Base-by-base conservation (phyloP, 2,113 vertebrate genomes). In the Cranoglanis bouderius region DNA sequence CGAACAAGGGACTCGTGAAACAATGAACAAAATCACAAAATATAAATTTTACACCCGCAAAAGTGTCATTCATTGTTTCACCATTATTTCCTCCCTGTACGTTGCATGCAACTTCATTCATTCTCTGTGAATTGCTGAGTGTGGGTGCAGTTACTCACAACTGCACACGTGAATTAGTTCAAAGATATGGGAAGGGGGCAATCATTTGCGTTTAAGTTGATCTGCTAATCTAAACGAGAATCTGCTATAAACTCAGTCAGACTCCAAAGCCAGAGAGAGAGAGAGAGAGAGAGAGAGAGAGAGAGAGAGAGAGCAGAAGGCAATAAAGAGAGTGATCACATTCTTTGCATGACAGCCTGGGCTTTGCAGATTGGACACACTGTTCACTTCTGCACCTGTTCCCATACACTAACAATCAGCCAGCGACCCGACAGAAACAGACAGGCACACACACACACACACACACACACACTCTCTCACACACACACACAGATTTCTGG, bases 291-390 rank as follows among this genome's bases (percentile, higher is more conserved):
- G 77, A 72, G 21, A 55, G 78, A 82, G 49, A 88, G 55, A 65
- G 32, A 61, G 81, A 88, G 90, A 90, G 92, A 91, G 80, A 74
- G 74, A 92, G 90, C 93, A 94, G 90, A 91, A 90, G 89, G 95
- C 93, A 94, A 95, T 95, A 95, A 94, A 95, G 91, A 89, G 91
- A 94, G 93, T 84, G 91, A 95, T 95, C 93, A 90, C 94, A 95
- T 96, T 95, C 95, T 92, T 93, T 86, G 92, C 94, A 93, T 95
- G 95, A 95, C 94, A 95, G 94, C 89, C 92, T 91, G 92, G 90
- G 95, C 93, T 96, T 95, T 95, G 94, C 92, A 91, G 94, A 96
- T 96, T 96, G 94, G 94, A 95, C 94, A 96, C 95, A 95, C 94
- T 93, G 91, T 90, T 84, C 91, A 87, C 88, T 88, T 87, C 89